phyloP scores from a whole-genome alignment of 2,888 invertebrate species.

The Tenthredo livida region DNA sequence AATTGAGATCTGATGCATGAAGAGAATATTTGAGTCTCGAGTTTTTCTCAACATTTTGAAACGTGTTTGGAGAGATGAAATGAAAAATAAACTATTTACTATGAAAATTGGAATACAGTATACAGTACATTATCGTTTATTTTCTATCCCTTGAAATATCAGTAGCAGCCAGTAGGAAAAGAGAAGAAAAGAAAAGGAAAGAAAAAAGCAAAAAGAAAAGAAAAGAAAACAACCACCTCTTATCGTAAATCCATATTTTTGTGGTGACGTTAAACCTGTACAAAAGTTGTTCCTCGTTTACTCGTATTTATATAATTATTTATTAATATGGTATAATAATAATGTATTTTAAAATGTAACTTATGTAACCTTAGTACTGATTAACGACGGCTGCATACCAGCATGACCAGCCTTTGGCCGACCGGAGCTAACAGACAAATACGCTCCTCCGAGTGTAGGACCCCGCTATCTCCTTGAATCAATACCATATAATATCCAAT shows the following conservation, averaged over 20 bases:
- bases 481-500: conserved; percentile 46
- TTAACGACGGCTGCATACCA: conserved; percentile 78
- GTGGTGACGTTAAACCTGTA: conserved; percentile 69
- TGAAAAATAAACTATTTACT: background rate
- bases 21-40: background rate
- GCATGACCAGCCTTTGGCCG: conserved; percentile 77
- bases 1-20: background rate
- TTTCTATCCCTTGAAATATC: background rate
- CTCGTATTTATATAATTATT: conserved; percentile 63
- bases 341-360: conserved; percentile 77
- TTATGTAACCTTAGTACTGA: conserved; percentile 77
- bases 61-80: too few relatives aligned
- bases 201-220: background rate
- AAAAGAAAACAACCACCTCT: background rate
- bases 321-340: conserved; percentile 64
- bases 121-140: background rate
- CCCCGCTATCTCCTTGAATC: conserved; percentile 63
- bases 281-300: conserved; percentile 71
- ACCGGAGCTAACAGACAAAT: conserved; percentile 78
- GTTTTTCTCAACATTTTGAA: background rate
- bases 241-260: conserved; percentile 45
- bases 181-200: background rate
- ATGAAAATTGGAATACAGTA: background rate
- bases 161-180: background rate
- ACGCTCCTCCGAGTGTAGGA: conserved; percentile 75